Evolutionary conservation across 2,797 vertebrate species (phyloP).

Genomic region (Hypotaenidia okinawae): DNA sequence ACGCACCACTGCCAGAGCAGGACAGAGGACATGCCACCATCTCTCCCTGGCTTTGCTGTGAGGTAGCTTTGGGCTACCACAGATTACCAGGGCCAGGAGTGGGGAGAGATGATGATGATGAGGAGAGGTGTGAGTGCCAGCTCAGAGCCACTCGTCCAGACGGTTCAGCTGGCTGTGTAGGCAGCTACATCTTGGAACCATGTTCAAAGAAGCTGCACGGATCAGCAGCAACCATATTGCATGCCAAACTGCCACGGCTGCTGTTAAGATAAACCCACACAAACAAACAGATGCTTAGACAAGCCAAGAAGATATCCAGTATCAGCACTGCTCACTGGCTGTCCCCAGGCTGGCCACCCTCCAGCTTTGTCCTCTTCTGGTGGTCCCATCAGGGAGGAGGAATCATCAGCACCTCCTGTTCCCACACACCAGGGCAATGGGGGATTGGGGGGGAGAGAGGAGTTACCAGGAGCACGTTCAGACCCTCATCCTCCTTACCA

Average conservation of each 20-base stretch:
- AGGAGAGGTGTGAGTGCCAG: not conserved
- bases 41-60: fast-evolving
- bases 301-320: not conserved
- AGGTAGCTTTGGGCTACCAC: not conserved
- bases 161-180: not conserved
- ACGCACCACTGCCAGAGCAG: not conserved
- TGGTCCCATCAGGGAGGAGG: not conserved
- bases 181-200: constrained; percentile 33
- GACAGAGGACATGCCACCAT: not conserved
- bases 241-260: not conserved
- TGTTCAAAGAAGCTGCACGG: not conserved
- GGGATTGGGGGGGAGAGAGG: no score
- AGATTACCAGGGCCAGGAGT: not conserved
- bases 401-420: not conserved
- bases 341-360: not conserved
- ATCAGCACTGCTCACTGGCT: not conserved
- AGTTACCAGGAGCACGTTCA: not conserved
- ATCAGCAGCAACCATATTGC: not conserved
- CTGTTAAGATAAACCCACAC: constrained; percentile 44
- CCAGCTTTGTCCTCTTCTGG: not conserved
- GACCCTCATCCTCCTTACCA: not conserved
- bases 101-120: not conserved
- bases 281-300: constrained; percentile 15
- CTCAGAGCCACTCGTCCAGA: not conserved
- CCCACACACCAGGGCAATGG: fast-evolving